phyloP scores from a whole-genome alignment of 2,888 invertebrate genomes.

The Pandemis corylana region DNA sequence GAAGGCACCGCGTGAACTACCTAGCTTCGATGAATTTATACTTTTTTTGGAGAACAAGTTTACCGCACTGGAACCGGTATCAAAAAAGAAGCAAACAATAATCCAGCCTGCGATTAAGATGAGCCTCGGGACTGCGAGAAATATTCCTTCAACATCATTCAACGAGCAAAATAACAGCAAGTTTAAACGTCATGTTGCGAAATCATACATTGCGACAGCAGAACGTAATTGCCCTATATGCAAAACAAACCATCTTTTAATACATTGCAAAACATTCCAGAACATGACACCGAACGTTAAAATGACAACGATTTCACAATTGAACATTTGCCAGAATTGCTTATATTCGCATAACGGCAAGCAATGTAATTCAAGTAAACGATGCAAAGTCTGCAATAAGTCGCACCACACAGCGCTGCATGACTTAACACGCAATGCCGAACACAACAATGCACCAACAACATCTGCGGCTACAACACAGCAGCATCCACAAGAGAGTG shows the following conservation, averaged over 20 bases:
- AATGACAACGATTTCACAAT: constrained; percentile 34
- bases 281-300: background rate
- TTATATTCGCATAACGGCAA: constrained; percentile 40
- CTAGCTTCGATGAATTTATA: constrained; percentile 11
- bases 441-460: background rate
- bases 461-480: too few species aligned
- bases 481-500: too few species aligned
- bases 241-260: constrained; percentile 38
- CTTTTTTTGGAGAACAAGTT: constrained; percentile 25
- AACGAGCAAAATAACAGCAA: background rate
- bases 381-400: constrained; percentile 43
- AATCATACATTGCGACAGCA: background rate
- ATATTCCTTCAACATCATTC: too few species aligned
- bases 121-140: too few species aligned
- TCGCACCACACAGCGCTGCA: background rate
- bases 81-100: background rate
- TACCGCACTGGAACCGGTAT: constrained; percentile 22
- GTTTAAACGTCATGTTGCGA: too few species aligned
- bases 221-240: constrained; percentile 35
- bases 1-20: constrained; percentile 17
- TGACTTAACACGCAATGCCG: background rate
- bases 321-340: constrained; percentile 44
- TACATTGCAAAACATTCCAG: constrained; percentile 42
- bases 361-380: constrained; percentile 41
- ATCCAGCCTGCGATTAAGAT: background rate